These are phyloP conservation scores for Cerastis rubricosa DNA, from an alignment of 2,888 invertebrate species.

Conservation along the genomic window DNA sequence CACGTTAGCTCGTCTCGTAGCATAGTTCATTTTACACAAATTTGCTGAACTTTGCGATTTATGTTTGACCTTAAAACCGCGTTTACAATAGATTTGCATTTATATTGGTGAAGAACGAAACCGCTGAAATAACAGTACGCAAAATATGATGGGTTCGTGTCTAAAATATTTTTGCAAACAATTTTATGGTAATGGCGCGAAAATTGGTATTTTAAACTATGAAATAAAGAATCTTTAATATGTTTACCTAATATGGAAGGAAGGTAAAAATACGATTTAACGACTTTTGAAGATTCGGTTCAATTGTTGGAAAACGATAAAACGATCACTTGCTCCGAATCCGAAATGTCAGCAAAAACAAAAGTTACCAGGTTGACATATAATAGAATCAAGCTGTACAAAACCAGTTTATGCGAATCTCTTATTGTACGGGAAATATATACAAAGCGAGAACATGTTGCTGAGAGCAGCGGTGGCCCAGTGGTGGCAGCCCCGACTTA, in stretches of 20 bases:
- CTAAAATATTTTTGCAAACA: not conserved
- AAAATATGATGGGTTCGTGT: not conserved
- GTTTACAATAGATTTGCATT: too few species aligned
- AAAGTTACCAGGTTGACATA: not conserved
- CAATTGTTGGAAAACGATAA: not conserved
- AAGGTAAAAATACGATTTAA: not conserved
- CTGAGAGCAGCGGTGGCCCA: too few species aligned
- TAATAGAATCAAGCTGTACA: not conserved
- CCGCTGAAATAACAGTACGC: not conserved
- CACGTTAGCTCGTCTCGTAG: too few species aligned
- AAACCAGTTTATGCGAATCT: too few species aligned
- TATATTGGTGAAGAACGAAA: slow-evolving; percentile 22
- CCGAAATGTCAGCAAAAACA: not conserved
- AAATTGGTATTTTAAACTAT: not conserved
- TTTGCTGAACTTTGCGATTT: too few species aligned
- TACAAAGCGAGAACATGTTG: too few species aligned
- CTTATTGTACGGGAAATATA: too few species aligned
- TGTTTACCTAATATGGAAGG: not conserved
- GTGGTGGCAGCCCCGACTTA: too few species aligned
- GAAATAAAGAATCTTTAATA: not conserved
- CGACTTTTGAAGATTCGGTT: too few species aligned
- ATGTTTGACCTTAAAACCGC: too few species aligned
- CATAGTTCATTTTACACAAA: too few species aligned
- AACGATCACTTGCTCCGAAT: not conserved
- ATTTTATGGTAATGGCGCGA: slow-evolving; percentile 7